Evolutionary conservation across 2,113 vertebrate genomes (phyloP).

Genomic region (Silurus glanis): DNA sequence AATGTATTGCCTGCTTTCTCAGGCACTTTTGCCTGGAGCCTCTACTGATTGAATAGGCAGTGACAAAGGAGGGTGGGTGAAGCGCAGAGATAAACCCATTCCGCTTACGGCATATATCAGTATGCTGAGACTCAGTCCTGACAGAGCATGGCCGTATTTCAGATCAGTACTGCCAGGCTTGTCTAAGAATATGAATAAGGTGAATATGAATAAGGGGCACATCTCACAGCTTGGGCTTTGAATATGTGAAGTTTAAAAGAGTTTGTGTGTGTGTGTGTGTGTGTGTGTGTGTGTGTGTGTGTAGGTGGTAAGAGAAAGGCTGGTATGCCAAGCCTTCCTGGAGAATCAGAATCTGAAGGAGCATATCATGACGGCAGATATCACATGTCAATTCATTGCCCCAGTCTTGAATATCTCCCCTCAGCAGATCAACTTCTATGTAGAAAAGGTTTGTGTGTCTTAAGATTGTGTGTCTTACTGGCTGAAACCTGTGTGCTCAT

Average conservation of each 20-base stretch:
- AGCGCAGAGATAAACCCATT: constrained; percentile 29
- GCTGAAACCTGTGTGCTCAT: background rate
- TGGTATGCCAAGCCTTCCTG: constrained; percentile 76
- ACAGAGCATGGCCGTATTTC: constrained; percentile 34
- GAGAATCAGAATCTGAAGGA: constrained; percentile 62
- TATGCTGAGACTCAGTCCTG: constrained; percentile 9
- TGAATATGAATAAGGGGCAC: constrained; percentile 5
- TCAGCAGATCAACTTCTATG: constrained; percentile 73
- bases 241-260: background rate
- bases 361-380: constrained; percentile 71
- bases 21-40: constrained; percentile 42
- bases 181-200: constrained; percentile 30
- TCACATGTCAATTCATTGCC: constrained; percentile 79
- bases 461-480: background rate
- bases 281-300: constrained; percentile 14
- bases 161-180: constrained; percentile 23
- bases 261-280: constrained; percentile 5
- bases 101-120: background rate
- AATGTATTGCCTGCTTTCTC: constrained; percentile 30
- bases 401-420: constrained; percentile 77
- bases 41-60: constrained; percentile 44
- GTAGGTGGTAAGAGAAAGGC: constrained; percentile 76
- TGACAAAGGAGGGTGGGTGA: constrained; percentile 44
- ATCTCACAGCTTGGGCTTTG: constrained; percentile 7
- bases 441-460: constrained; percentile 75